Evolutionary conservation across 2,113 vertebrate genomes (phyloP).

Genomic region (Furnarius figulus): DNA sequence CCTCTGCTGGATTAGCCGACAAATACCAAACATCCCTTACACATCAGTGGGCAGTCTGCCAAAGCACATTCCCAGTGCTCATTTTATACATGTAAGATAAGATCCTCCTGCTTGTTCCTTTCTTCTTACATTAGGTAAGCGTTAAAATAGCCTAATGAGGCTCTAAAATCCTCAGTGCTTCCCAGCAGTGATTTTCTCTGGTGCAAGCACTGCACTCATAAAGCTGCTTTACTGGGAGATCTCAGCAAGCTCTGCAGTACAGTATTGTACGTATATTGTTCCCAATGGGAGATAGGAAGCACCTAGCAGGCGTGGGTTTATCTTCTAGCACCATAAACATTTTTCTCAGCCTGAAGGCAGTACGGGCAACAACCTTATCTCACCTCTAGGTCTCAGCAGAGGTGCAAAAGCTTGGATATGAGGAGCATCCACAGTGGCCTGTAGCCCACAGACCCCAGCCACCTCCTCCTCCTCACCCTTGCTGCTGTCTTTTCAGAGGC

Average conservation of each 20-base stretch:
- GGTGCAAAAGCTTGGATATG: neutral
- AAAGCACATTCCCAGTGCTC: neutral
- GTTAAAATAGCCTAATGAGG: neutral
- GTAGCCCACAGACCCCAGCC: neutral
- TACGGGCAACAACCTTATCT: neutral
- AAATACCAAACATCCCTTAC: neutral
- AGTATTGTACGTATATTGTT: fast-evolving
- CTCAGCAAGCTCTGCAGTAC: neutral
- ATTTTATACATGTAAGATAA: neutral
- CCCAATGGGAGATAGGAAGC: neutral
- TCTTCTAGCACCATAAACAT: neutral
- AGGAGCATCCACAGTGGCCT: neutral
- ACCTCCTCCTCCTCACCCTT: neutral
- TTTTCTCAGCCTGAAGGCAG: neutral
- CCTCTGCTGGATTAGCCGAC: neutral
- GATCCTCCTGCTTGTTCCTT: neutral
- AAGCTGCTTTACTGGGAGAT: neutral
- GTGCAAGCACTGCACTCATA: neutral
- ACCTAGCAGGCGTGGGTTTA: neutral
- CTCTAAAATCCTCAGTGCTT: neutral
- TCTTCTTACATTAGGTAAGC: neutral
- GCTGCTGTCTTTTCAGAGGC: neutral
- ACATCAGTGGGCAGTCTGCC: neutral
- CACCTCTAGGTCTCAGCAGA: neutral
- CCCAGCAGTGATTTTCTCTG: neutral